A percentile compares a stretch with the other conserved stretches of the same genome.
Conservation (phyloP, 2,888 invertebrate genomes). For the Ommatoiulus sabulosus region DNA sequence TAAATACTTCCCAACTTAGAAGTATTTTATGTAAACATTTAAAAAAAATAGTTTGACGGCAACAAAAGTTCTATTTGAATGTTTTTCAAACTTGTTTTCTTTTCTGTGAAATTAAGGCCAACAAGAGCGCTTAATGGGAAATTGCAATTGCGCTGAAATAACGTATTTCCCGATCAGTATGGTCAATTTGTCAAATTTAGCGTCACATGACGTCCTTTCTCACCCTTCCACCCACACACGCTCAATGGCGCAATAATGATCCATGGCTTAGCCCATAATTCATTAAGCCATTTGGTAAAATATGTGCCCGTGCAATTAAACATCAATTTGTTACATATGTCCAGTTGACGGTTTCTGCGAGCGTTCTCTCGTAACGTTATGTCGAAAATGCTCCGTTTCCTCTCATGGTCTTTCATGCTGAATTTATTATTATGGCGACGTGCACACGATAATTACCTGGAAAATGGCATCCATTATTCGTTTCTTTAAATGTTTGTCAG, state of each 20-base stretch:
- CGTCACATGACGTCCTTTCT: background rate
- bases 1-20: no score
- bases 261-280: background rate
- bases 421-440: slow-evolving; percentile 38
- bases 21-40: no score
- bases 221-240: background rate
- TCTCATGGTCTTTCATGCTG: background rate
- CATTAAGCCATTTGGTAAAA: background rate
- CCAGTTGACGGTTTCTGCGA: background rate
- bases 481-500: slow-evolving; percentile 45
- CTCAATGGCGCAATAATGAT: slow-evolving; percentile 5
- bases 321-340: slow-evolving; percentile 13
- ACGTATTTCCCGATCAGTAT: background rate
- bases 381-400: background rate
- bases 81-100: background rate
- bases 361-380: background rate
- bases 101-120: background rate
- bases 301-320: slow-evolving; percentile 37
- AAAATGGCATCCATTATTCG: slow-evolving; percentile 14
- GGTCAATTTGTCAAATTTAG: slow-evolving; percentile 3
- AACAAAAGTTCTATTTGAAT: no score
- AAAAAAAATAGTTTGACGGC: no score
- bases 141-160: background rate
- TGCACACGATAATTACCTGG: slow-evolving; percentile 41
- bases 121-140: background rate